Percentiles rank a stretch among this genome's conserved stretches.
Conservation (phyloP, 2,888 invertebrate genomes). For the Leptodirus hochenwartii region DNA sequence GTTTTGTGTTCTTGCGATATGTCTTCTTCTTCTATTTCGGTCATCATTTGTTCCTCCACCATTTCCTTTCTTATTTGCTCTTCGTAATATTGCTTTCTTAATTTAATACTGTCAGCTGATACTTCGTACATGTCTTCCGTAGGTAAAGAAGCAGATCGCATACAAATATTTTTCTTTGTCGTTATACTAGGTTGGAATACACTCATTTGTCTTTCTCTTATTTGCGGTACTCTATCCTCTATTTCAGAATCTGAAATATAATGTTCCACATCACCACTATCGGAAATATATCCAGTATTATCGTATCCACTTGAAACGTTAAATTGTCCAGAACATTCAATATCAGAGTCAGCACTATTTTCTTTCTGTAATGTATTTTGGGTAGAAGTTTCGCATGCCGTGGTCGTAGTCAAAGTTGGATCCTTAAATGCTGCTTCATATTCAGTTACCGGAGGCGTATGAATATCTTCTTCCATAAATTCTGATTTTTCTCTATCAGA, state of each 20-base stretch:
- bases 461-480: constrained; percentile 12
- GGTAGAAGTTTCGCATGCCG: constrained; percentile 11
- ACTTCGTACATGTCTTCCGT: constrained; percentile 32
- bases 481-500: constrained; percentile 10
- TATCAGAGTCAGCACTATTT: constrained; percentile 27
- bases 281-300: constrained; percentile 26
- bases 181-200: constrained; percentile 22
- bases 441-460: constrained; percentile 17
- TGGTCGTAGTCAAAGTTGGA: constrained; percentile 14
- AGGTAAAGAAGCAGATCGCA: constrained; percentile 30
- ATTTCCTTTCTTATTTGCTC: constrained; percentile 40
- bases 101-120: constrained; percentile 33
- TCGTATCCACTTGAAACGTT: constrained; percentile 19
- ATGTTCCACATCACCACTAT: constrained; percentile 26
- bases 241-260: constrained; percentile 28
- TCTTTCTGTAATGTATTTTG: constrained; percentile 10
- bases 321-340: constrained; percentile 16
- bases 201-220: constrained; percentile 27
- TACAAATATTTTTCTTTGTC: constrained; percentile 25
- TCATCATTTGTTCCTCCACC: constrained; percentile 31
- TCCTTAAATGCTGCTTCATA: constrained; percentile 24
- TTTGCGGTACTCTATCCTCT: constrained; percentile 27
- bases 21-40: constrained; percentile 30
- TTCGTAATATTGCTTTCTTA: constrained; percentile 38
- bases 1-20: constrained; percentile 29